Evolutionary conservation across 2,797 vertebrate genomes (phyloP).

Genomic region (Phrynocephalus guinanensis): DNA sequence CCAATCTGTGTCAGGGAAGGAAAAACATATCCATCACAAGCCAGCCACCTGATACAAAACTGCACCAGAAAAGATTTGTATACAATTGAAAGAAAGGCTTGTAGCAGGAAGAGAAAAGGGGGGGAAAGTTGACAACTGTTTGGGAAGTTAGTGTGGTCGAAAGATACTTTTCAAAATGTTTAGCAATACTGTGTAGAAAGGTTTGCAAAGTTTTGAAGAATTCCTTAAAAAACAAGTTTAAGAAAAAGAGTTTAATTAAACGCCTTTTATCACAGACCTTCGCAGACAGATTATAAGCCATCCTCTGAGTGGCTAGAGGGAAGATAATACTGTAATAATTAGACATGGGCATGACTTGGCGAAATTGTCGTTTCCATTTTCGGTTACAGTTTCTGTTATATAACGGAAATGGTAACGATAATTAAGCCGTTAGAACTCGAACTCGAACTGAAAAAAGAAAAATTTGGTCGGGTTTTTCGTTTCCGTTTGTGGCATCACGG

Average conservation of each 20-base stretch:
- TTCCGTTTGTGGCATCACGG: too few species aligned
- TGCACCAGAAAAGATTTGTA: too few species aligned
- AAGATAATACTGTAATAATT: neutral
- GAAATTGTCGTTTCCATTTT: too few species aligned
- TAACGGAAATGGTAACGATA: too few species aligned
- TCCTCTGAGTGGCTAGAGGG: neutral
- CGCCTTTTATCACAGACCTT: neutral
- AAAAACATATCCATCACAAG: neutral
- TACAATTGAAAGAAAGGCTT: neutral
- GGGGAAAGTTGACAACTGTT: neutral
- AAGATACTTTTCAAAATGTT: neutral
- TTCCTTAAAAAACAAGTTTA: neutral
- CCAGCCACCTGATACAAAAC: neutral
- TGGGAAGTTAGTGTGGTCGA: neutral
- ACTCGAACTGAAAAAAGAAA: too few species aligned
- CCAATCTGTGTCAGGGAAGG: neutral
- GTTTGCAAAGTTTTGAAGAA: neutral
- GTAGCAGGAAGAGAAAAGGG: neutral
- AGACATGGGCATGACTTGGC: too few species aligned
- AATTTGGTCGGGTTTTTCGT: too few species aligned
- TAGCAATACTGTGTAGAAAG: neutral
- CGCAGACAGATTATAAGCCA: neutral
- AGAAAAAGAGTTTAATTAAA: neutral
- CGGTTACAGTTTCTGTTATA: too few species aligned
- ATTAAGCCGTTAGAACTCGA: too few species aligned